Base-by-base conservation (phyloP, 2,113 vertebrate genomes). In the Xiphorhynchus elegans region DNA sequence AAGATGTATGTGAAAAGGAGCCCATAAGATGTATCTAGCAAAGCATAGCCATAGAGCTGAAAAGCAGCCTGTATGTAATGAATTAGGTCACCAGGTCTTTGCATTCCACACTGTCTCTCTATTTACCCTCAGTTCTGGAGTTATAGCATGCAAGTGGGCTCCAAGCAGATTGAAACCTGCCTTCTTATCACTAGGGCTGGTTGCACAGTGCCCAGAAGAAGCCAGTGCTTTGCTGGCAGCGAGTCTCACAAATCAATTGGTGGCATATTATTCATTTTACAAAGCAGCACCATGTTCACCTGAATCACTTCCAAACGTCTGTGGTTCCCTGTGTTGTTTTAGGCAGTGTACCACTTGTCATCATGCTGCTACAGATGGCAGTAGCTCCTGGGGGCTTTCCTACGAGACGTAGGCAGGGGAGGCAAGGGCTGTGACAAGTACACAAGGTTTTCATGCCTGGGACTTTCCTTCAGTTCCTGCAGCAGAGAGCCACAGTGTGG, bases 301-400 rank as follows among this genome's bases (percentile, higher is more conserved):
- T 84, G 93, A 96, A 93, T 68, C 29, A 0, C 60, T 96, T 96
- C 93, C 95, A 95, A 96, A 52, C 64, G 93, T 90, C 92, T 97
- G 93, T 90, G 85, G 90, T 84, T 96, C 96, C 95, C 82, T 55
- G 90, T 77, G 90, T 93, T 91, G 52, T 94, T 96, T 90, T 17
- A 87, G 52, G 73, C 84, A 83, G 63, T 16, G 87, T 35, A 93
- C 85, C 84, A 42, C 74, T 97, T 94, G 78, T 94, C 88, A 86
- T 96, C 92, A 52, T 40, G 64, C 85, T 87, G 69, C 79, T 93
- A 92, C 95, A 95, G 96, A 97, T 96, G 93, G 92, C 87, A 88
- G 17, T 9, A 96, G 47, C 85, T 96, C 90, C 46, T 94, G 93
- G 76, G 95, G 96, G 84, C 94, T 97, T 94, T 95, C 91, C 96